A percentile compares a stretch with the other conserved stretches of the same genome.
phyloP scores from a whole-genome alignment of 2,113 vertebrate genomes.

The Dicerorhinus sumatrensis region DNA sequence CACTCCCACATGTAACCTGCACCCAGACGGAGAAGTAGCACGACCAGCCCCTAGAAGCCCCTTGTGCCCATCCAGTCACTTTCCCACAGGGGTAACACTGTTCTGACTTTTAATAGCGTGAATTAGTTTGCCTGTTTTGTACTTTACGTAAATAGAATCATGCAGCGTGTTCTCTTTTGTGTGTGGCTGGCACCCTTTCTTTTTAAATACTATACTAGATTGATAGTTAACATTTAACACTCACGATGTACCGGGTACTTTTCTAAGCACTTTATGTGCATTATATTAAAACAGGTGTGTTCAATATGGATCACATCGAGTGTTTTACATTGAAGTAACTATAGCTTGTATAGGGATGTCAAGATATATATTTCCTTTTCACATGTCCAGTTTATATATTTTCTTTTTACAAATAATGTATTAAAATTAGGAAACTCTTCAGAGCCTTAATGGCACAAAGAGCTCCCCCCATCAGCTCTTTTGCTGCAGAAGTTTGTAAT shows the following conservation, averaged over 20 bases:
- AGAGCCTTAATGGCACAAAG: conserved; percentile 64
- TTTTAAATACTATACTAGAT: conserved; percentile 16
- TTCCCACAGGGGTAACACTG: not conserved
- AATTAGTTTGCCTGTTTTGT: not conserved
- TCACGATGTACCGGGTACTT: not conserved
- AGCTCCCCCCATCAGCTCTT: not conserved
- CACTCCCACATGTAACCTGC: too few relatives aligned
- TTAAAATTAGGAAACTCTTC: conserved; percentile 74
- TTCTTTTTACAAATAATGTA: conserved; percentile 71
- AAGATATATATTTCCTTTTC: conserved; percentile 65
- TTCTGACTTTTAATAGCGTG: not conserved
- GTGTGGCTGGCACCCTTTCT: not conserved
- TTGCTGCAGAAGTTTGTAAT: conserved; percentile 64
- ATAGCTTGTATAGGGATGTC: not conserved
- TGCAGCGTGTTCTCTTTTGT: not conserved
- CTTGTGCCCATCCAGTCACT: fast-evolving
- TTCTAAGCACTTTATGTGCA: not conserved
- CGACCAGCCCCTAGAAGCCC: fast-evolving
- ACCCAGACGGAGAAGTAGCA: not conserved
- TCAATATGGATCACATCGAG: not conserved
- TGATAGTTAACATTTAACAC: not conserved
- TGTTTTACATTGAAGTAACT: conserved; percentile 16
- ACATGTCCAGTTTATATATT: conserved; percentile 59
- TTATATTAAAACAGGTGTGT: conserved; percentile 16
- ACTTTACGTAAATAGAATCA: not conserved